Conservation (phyloP, 2,797 vertebrate species). For the Gymnoscopelus braueri region DNA sequence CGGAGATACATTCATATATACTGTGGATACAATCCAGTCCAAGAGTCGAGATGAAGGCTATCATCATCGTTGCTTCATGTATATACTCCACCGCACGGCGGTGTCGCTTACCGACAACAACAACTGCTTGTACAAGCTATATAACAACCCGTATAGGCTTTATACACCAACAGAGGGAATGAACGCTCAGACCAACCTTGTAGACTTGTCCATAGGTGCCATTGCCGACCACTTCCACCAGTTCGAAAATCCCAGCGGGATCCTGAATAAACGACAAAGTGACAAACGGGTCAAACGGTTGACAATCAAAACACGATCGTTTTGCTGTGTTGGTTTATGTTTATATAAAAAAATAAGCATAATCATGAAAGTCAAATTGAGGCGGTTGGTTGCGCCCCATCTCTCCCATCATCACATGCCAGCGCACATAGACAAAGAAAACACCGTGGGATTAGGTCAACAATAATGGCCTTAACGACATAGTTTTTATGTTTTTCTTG, state of each 20-base stretch:
- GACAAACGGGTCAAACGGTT: slow-evolving; percentile 8
- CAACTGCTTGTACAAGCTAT: too few relatives aligned
- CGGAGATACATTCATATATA: too few relatives aligned
- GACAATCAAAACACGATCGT: too few relatives aligned
- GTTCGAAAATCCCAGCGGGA: slow-evolving; percentile 96
- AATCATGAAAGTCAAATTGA: slow-evolving; percentile 35
- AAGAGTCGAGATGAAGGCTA: too few relatives aligned
- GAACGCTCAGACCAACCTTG: slow-evolving; percentile 87
- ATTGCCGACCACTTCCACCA: slow-evolving; percentile 99
- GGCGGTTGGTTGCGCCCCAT: slow-evolving; percentile 79
- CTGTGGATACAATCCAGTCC: too few relatives aligned
- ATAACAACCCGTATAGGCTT: too few relatives aligned
- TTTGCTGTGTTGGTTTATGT: too few relatives aligned
- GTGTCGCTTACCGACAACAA: too few relatives aligned
- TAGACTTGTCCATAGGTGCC: slow-evolving; percentile 99
- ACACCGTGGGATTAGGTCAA: slow-evolving; percentile 54
- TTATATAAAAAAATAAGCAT: too few relatives aligned
- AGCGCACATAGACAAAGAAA: slow-evolving; percentile 86
- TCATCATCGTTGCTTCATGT: too few relatives aligned
- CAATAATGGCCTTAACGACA: not conserved
- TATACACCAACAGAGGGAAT: slow-evolving; percentile 2
- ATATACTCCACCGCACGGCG: too few relatives aligned
- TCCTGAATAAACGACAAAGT: slow-evolving; percentile 83
- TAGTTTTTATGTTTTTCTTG: not conserved
- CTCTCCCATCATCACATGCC: slow-evolving; percentile 73